Conservation (phyloP, 2,888 invertebrate species). For the Nycteola revayana region DNA sequence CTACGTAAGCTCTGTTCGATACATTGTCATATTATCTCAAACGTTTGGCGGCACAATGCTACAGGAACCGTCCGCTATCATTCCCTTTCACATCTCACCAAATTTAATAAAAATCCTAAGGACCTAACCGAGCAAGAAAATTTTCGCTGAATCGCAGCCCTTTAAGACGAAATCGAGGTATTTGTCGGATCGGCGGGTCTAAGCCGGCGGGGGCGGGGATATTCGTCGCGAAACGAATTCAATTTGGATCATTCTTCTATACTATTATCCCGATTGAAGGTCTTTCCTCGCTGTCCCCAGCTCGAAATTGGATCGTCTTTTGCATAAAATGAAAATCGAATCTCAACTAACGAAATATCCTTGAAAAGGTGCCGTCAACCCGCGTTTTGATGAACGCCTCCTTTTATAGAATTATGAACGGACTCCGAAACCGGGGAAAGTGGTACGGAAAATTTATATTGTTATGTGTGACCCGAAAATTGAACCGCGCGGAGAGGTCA, state of each 20-base stretch:
- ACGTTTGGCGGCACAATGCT: too few species aligned
- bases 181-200: slow-evolving; percentile 48
- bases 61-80: slow-evolving; percentile 17
- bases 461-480: slow-evolving; percentile 22
- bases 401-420: slow-evolving; percentile 50
- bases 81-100: slow-evolving; percentile 30
- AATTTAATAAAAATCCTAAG: slow-evolving; percentile 70
- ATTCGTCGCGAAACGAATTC: slow-evolving; percentile 58
- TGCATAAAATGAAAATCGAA: slow-evolving; percentile 78
- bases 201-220: slow-evolving; percentile 37
- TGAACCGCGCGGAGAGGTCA: slow-evolving; percentile 18
- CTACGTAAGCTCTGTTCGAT: too few species aligned
- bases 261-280: slow-evolving; percentile 72
- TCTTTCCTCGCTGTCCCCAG: slow-evolving; percentile 46
- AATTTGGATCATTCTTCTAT: slow-evolving; percentile 79
- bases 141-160: slow-evolving; percentile 66
- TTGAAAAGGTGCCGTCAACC: slow-evolving; percentile 36
- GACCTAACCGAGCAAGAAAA: slow-evolving; percentile 58
- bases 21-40: too few species aligned
- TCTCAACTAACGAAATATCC: slow-evolving; percentile 72
- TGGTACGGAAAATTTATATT: slow-evolving; percentile 30
- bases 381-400: slow-evolving; percentile 40
- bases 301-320: slow-evolving; percentile 73
- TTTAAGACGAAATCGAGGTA: slow-evolving; percentile 51
- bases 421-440: slow-evolving; percentile 20